phyloP scores from a whole-genome alignment of 2,113 vertebrate genomes.

The Scartelaos histophorus region DNA sequence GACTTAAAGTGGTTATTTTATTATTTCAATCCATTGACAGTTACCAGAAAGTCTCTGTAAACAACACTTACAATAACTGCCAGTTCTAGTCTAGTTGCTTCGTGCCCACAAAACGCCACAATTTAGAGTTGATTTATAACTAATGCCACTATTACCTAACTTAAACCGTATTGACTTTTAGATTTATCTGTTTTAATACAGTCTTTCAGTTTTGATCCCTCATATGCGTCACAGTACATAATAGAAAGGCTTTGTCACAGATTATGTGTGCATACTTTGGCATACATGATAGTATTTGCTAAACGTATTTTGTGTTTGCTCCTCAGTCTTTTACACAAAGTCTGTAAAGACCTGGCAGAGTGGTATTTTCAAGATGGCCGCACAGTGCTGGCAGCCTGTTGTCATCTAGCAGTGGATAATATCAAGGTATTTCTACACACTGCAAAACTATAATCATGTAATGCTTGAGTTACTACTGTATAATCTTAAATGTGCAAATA shows the following conservation, averaged over 20 bases:
- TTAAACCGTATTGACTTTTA: background rate
- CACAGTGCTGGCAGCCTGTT: slow-evolving; percentile 89
- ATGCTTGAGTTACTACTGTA: background rate
- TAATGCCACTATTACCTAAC: background rate
- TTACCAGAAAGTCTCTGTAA: background rate
- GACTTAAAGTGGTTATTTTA: background rate
- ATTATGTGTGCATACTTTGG: background rate
- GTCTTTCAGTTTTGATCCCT: background rate
- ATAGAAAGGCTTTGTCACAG: background rate
- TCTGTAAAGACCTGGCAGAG: slow-evolving; percentile 88
- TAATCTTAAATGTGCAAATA: background rate
- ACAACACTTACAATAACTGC: background rate
- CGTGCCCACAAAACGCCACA: background rate
- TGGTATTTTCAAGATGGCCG: slow-evolving; percentile 93
- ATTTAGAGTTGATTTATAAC: background rate
- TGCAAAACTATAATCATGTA: background rate
- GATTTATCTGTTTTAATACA: background rate
- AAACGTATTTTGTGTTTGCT: background rate
- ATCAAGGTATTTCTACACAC: slow-evolving; percentile 79
- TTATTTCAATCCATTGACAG: background rate
- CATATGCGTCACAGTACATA: background rate
- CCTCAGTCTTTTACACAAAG: slow-evolving; percentile 83
- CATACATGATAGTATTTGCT: background rate
- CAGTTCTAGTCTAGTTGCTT: background rate
- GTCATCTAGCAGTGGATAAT: slow-evolving; percentile 89